Evolutionary conservation across 1,140 invertebrate genomes (phyloP).

Genomic region (Vanessa atalanta): DNA sequence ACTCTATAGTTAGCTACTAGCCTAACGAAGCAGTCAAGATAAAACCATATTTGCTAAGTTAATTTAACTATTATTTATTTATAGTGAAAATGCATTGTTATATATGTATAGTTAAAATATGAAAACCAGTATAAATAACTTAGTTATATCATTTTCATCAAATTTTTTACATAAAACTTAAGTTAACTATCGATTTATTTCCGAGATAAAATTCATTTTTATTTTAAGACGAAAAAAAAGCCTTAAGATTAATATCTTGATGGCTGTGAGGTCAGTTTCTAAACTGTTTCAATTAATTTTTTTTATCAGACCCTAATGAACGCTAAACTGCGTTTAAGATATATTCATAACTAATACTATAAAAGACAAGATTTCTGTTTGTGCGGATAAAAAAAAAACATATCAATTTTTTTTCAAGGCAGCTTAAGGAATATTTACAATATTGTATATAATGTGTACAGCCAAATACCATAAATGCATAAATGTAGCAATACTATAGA

Average conservation of each 20-base stretch:
- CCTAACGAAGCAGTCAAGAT: too few species aligned
- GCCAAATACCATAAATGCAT: too few species aligned
- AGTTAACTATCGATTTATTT: not conserved
- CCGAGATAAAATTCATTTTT: slow-evolving; percentile 5
- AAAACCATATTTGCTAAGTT: too few species aligned
- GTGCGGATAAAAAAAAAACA: too few species aligned
- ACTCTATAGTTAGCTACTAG: too few species aligned
- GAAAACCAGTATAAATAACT: not conserved
- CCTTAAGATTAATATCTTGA: slow-evolving; percentile 19
- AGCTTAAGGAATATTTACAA: too few species aligned
- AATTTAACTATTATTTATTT: too few species aligned
- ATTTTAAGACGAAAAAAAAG: slow-evolving; percentile 13
- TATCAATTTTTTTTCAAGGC: too few species aligned
- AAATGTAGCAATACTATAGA: too few species aligned
- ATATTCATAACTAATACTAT: not conserved
- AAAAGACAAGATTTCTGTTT: not conserved
- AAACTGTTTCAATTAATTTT: slow-evolving; percentile 25
- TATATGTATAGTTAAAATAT: not conserved
- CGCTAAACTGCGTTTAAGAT: not conserved
- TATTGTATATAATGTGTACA: too few species aligned
- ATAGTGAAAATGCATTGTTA: too few species aligned
- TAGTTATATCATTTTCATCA: slow-evolving; percentile 7
- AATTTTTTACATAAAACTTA: not conserved
- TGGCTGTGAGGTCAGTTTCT: slow-evolving; percentile 16
- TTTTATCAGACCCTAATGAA: slow-evolving; percentile 22